Evolutionary conservation across 2,888 invertebrate genomes (phyloP).

Genomic region (Galeopsomyia nigrocyanea): DNA sequence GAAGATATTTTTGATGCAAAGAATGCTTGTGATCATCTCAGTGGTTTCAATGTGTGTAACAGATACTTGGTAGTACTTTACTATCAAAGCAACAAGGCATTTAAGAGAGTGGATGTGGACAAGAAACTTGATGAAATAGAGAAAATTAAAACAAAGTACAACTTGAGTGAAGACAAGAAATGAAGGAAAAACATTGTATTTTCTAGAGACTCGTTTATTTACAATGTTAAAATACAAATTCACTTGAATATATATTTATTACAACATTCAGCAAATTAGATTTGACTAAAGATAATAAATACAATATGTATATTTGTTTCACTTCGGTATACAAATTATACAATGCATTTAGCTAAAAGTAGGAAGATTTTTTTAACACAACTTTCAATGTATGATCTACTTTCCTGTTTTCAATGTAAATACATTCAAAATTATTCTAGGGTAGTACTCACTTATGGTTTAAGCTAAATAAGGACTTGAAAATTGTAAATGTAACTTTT

Average conservation of each 20-base stretch:
- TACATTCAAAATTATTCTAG: too few species aligned
- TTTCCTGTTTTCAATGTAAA: too few species aligned
- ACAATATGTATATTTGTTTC: neutral
- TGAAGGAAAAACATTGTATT: conserved; percentile 37
- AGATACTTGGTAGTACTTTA: conserved; percentile 98
- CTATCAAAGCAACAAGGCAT: conserved; percentile 96
- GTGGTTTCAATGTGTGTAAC: conserved; percentile 99
- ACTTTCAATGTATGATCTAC: too few species aligned
- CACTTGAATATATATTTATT: conserved; percentile 12
- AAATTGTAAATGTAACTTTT: too few species aligned
- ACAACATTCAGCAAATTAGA: neutral
- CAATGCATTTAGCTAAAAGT: too few species aligned
- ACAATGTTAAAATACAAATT: conserved; percentile 3
- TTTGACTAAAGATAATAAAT: neutral
- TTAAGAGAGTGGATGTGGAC: conserved; percentile 94
- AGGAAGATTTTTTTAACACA: too few species aligned
- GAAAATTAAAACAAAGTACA: conserved; percentile 93
- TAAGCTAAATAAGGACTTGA: too few species aligned
- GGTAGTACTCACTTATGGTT: too few species aligned
- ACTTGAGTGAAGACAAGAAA: conserved; percentile 65
- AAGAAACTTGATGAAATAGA: conserved; percentile 97
- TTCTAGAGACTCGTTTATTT: neutral
- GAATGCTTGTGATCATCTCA: conserved; percentile 99
- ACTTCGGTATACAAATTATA: too few species aligned
- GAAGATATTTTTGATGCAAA: conserved; percentile 99